These are phyloP conservation scores for Anguilla marmorata DNA, from an alignment of 2,797 vertebrate genomes.

Conservation along the genomic window DNA sequence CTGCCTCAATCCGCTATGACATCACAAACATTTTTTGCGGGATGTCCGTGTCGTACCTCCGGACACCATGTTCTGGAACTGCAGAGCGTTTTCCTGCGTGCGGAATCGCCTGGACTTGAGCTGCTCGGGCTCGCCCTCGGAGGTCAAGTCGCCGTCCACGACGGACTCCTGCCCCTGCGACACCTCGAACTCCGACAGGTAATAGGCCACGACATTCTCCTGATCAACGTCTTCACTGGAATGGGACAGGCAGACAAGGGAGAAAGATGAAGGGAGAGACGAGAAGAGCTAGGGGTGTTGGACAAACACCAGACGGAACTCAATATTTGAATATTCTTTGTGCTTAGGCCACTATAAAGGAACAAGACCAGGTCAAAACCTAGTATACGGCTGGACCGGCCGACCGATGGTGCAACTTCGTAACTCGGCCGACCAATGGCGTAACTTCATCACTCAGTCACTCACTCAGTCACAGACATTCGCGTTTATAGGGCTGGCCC, in stretches of 20 bases:
- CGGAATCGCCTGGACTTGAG: slow-evolving; percentile 16
- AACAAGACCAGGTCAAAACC: no score
- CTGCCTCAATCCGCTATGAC: background rate
- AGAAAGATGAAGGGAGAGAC: background rate
- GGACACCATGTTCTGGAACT: slow-evolving; percentile 69
- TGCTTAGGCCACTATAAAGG: background rate
- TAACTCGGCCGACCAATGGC: no score
- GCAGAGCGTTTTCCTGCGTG: slow-evolving; percentile 46
- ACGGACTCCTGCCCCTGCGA: slow-evolving; percentile 62
- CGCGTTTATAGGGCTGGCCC: no score
- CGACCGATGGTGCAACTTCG: no score
- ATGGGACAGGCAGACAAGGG: background rate
- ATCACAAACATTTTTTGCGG: background rate
- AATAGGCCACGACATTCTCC: slow-evolving; percentile 82
- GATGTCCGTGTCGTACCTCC: slow-evolving; percentile 69
- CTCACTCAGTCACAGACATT: no score
- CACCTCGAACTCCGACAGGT: slow-evolving; percentile 81
- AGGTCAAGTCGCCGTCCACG: slow-evolving; percentile 71
- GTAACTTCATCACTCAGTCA: no score
- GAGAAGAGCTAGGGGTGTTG: background rate
- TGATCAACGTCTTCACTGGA: slow-evolving; percentile 53
- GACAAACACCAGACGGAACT: background rate
- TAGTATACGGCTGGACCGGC: no score
- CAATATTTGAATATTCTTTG: background rate
- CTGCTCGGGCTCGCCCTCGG: slow-evolving; percentile 21